Evolutionary conservation across 2,888 invertebrate genomes (phyloP), one percentile per base, ranked within the genome.

Genomic region (Zygaena filipendulae): DNA sequence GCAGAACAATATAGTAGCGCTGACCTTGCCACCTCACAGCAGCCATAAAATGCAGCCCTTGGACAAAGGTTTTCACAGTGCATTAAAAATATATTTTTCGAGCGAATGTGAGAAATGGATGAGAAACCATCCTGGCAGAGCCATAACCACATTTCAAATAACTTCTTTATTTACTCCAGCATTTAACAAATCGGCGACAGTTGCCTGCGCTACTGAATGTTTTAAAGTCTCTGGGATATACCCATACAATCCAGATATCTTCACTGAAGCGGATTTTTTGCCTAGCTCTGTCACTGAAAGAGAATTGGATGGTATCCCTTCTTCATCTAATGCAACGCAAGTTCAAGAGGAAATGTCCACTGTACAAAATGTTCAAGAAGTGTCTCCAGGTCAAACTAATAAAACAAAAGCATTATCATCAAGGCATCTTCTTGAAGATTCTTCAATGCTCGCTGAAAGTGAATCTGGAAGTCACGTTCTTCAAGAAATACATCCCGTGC

Each of bases 81-180:
- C 11, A 12, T 11, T 42, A n/a, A 45, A 50, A 27, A 43, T 13
- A 9, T 40, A 25, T 25, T 45, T 36, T 23, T 25, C 37, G 4
- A 16, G 10, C n/a, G 40, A 42, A 29, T 42, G 42, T 36, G 37
- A 49, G 26, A 43, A 45, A 35, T 46, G 43, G 40, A 4, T 45
- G 13, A 21, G 35, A 2, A 42, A 42, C 27, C 33, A 47, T 31
- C 47, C 47, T 20, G 42, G 45, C 2, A 29, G 42, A 27, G 35
- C 21, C 3, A 40, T 47, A 20, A 38, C 36, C n/a, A 27, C 33
- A 1, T 39, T 21, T 23, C 35, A 45, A 26, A 28, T 43, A 12
- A 18, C 23, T 20, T 3, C 9, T 20, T 27, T 36, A n/a, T 34
- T 38, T 21, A 28, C 30, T 13, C 19, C 11, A 19, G 25, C 27